phyloP scores from a whole-genome alignment of 2,113 vertebrate genomes.

The Oceanodroma tethys region DNA sequence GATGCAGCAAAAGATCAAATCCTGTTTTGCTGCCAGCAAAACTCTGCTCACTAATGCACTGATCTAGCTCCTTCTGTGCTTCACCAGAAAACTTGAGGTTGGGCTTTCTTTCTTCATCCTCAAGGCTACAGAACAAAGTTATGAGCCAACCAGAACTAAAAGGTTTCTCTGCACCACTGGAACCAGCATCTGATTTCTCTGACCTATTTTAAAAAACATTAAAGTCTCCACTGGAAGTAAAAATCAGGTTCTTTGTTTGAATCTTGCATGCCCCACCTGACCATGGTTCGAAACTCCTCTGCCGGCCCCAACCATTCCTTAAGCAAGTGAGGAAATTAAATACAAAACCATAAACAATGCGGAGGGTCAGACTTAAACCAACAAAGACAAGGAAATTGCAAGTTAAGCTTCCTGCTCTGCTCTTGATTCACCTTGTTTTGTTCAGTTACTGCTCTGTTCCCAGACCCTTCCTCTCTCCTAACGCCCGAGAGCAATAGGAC shows the following conservation, averaged over 20 bases:
- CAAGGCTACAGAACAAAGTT: not conserved
- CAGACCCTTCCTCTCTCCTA: not conserved
- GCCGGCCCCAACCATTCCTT: not conserved
- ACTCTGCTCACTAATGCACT: not conserved
- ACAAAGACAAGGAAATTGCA: constrained; percentile 61
- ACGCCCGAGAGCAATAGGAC: not conserved
- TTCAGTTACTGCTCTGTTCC: not conserved
- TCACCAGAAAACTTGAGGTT: not conserved
- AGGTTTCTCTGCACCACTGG: not conserved
- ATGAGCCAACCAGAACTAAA: not conserved
- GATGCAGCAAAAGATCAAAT: not conserved
- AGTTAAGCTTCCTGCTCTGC: constrained; percentile 46
- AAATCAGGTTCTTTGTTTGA: not conserved
- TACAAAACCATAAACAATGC: constrained; percentile 18
- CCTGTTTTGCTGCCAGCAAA: not conserved
- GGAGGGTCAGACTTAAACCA: constrained; percentile 15
- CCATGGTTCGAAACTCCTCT: not conserved
- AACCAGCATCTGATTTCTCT: not conserved
- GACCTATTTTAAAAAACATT: not conserved
- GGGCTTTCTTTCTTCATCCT: not conserved
- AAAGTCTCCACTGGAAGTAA: not conserved
- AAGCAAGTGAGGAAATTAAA: constrained; percentile 51
- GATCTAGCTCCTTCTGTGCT: not conserved
- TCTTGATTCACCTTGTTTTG: constrained; percentile 53
- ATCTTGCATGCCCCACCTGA: not conserved